These are phyloP conservation scores for Tribolium castaneum DNA, from an alignment of 1,140 invertebrate genomes.

Conservation along the genomic window DNA sequence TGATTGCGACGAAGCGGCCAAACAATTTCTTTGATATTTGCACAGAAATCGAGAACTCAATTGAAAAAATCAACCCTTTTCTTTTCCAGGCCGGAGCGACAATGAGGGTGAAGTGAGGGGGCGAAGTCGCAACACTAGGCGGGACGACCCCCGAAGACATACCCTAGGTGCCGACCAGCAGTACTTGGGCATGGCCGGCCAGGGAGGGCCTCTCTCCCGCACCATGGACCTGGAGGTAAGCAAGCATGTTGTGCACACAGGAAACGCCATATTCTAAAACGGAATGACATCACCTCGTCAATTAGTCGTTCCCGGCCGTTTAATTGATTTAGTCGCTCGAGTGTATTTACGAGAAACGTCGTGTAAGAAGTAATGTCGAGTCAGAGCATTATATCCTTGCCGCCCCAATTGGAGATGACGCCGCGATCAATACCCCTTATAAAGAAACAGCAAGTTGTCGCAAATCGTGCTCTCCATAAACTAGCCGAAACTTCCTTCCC, in stretches of 20 bases:
- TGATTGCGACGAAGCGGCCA: too few relatives aligned
- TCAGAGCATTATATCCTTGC: conserved; percentile 57
- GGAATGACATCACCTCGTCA: conserved; percentile 52
- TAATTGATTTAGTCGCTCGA: conserved; percentile 51
- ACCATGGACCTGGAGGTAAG: conserved; percentile 79
- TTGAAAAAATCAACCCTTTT: background rate
- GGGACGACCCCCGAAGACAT: conserved; percentile 77
- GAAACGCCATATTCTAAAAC: conserved; percentile 5
- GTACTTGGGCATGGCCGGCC: conserved; percentile 66
- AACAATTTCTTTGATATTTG: too few relatives aligned
- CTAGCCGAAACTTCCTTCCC: conserved; percentile 49
- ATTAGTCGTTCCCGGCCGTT: conserved; percentile 45
- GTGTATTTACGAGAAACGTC: background rate
- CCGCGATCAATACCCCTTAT: conserved; percentile 50
- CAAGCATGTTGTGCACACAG: too few relatives aligned
- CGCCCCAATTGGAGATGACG: conserved; percentile 54
- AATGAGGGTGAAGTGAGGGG: conserved; percentile 66
- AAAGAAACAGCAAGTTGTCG: conserved; percentile 12
- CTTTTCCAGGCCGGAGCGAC: conserved; percentile 62
- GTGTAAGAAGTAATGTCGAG: conserved; percentile 52
- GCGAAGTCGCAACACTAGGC: conserved; percentile 65
- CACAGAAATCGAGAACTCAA: too few relatives aligned
- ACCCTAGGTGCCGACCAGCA: conserved; percentile 76
- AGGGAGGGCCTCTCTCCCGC: conserved; percentile 68
- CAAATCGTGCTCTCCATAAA: background rate